Evolutionary conservation across 2,888 invertebrate genomes (phyloP).

Genomic region (Meloe dianella): DNA sequence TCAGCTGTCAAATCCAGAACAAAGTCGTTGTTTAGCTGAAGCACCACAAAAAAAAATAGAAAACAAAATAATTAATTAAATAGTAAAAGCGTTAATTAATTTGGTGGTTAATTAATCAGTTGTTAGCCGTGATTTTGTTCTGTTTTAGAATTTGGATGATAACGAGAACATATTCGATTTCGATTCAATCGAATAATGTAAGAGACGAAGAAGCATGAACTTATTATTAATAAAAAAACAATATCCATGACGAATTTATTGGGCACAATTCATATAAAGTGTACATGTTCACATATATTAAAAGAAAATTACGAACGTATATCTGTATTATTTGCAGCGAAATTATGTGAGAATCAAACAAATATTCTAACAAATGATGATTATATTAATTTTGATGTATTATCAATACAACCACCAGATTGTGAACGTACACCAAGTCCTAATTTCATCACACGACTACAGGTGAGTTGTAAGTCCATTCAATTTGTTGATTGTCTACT

Average conservation of each 20-base stretch:
- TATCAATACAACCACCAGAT: constrained; percentile 47
- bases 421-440: constrained; percentile 53
- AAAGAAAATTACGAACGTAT: constrained; percentile 55
- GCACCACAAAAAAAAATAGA: too few species aligned
- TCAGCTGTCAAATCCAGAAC: neutral
- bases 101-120: too few species aligned
- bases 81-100: too few species aligned
- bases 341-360: constrained; percentile 50
- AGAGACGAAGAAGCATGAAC: constrained; percentile 48
- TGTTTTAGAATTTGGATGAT: too few species aligned
- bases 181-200: neutral
- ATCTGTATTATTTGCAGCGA: constrained; percentile 56
- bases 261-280: constrained; percentile 56
- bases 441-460: constrained; percentile 57
- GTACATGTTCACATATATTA: constrained; percentile 53
- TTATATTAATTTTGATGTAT: constrained; percentile 52
- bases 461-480: constrained; percentile 47
- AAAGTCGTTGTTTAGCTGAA: too few species aligned
- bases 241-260: constrained; percentile 48
- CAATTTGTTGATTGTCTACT: neutral
- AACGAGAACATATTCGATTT: too few species aligned
- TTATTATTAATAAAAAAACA: constrained; percentile 39
- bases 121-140: too few species aligned
- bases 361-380: constrained; percentile 43
- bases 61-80: neutral